Base-by-base conservation (phyloP, 2,797 vertebrate genomes). In the Smutsia temminckii region DNA sequence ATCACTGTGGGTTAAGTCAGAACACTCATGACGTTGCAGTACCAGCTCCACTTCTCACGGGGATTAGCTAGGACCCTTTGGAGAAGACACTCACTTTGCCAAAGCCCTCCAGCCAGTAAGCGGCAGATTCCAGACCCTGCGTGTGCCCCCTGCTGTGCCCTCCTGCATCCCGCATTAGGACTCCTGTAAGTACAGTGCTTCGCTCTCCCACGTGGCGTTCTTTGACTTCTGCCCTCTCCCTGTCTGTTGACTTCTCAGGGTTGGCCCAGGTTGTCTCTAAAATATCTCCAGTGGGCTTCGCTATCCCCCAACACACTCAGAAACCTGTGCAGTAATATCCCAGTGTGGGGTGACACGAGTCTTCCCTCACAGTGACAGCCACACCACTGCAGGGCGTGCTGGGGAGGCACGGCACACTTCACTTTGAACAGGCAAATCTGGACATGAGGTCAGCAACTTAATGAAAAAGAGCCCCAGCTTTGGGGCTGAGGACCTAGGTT, bases 91-190 rank as follows among this genome's bases (percentile, higher is more conserved):
- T 46, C 57, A 23, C 17, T 59, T 57, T 74, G 66, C 64, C 46
- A 40, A 74, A 49, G 14, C 46, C 55, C 37, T 49, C 21, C 12
- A 10, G n/a, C 51, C 42, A 32, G 3, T 13, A 42, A 40, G 64
- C 11, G 17, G 25, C 37, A 10, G 6, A 2, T 68, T 37, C 49
- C n/a, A 29, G 63, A 10, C 17, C 9, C 46, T 0, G 4, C 18
- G 0, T 0, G 1, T 32, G 8, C 8, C 11, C 25, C 10, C 53
- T 37, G 49, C 49, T 42, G 27, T 49, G 37, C 46, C 10, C 46
- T 12, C 10, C 46, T 12, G 11, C 46, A 3, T 46, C 46, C 46
- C 46, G 46, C 46, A 46, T 12, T 8, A 0, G 6, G 27, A 49
- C 27, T 51, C 32, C 3, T 0, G 8, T 5, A 37, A 23, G 6